phyloP scores from a whole-genome alignment of 2,113 vertebrate species.

The Grus americana region DNA sequence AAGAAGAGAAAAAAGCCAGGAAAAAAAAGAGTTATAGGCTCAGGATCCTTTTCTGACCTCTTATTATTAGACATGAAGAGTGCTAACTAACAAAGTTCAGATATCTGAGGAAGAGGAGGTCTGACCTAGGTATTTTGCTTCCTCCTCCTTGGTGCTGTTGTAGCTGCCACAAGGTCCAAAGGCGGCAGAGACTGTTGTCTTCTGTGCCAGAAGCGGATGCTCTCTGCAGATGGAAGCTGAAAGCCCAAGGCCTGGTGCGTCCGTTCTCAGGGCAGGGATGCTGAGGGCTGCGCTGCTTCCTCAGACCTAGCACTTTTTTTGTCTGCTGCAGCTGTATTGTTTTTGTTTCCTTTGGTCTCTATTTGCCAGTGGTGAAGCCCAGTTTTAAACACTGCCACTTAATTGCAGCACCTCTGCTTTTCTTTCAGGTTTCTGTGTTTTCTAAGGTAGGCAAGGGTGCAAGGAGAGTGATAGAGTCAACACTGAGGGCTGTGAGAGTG shows the following conservation, averaged over 20 bases:
- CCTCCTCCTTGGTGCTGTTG: background rate
- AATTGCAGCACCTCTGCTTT: background rate
- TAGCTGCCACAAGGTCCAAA: background rate
- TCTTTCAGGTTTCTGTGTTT: background rate
- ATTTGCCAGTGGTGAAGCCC: background rate
- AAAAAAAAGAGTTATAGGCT: background rate
- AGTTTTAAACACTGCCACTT: background rate
- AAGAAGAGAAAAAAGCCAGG: background rate
- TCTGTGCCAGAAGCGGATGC: background rate
- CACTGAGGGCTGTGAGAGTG: background rate
- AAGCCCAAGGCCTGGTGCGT: background rate
- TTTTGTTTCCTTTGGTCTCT: background rate
- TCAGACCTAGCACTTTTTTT: accelerated
- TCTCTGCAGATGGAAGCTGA: background rate
- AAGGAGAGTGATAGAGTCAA: background rate
- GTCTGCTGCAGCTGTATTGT: background rate
- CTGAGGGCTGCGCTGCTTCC: background rate
- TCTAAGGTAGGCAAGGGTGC: accelerated
- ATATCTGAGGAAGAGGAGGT: background rate
- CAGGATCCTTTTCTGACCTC: background rate
- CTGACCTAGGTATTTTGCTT: background rate
- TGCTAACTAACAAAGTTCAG: background rate
- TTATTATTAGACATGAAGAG: background rate
- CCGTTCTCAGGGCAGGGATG: background rate
- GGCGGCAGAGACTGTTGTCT: background rate